Percentiles rank a stretch among this genome's conserved stretches.
Conservation (phyloP, 2,113 vertebrate genomes). For the Phylloscopus trochiloides region DNA sequence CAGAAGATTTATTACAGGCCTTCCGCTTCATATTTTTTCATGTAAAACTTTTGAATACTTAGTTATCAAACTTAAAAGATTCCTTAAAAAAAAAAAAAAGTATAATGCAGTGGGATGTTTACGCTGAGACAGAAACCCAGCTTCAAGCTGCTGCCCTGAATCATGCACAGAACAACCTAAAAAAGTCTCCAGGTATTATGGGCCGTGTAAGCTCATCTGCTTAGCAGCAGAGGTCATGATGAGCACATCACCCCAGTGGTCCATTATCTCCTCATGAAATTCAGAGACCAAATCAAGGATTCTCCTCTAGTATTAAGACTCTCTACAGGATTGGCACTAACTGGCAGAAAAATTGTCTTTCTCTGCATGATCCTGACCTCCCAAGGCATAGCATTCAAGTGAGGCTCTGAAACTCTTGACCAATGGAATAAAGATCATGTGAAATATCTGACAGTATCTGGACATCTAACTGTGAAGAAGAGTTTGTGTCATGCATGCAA, state of each 20-base stretch:
- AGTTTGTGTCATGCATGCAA: background rate
- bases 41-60: background rate
- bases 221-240: slow-evolving; percentile 50
- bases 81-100: background rate
- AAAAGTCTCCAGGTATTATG: slow-evolving; percentile 17
- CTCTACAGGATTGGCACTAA: slow-evolving; percentile 1
- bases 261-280: slow-evolving; percentile 58
- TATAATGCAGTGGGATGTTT: background rate
- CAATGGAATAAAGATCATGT: slow-evolving; percentile 1
- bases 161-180: background rate
- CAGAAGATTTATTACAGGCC: background rate
- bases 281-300: slow-evolving; percentile 51
- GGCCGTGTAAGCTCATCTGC: slow-evolving; percentile 7
- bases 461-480: background rate
- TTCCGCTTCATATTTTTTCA: background rate
- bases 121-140: background rate
- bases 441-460: background rate
- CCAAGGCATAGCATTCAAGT: background rate
- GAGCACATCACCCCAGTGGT: slow-evolving; percentile 14
- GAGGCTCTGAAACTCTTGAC: slow-evolving; percentile 18
- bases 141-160: background rate
- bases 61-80: background rate
- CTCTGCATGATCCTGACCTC: slow-evolving; percentile 46
- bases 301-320: slow-evolving; percentile 29
- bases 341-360: slow-evolving; percentile 48